phyloP scores from a whole-genome alignment of 2,113 vertebrate genomes.

The Dromiciops gliroides region DNA sequence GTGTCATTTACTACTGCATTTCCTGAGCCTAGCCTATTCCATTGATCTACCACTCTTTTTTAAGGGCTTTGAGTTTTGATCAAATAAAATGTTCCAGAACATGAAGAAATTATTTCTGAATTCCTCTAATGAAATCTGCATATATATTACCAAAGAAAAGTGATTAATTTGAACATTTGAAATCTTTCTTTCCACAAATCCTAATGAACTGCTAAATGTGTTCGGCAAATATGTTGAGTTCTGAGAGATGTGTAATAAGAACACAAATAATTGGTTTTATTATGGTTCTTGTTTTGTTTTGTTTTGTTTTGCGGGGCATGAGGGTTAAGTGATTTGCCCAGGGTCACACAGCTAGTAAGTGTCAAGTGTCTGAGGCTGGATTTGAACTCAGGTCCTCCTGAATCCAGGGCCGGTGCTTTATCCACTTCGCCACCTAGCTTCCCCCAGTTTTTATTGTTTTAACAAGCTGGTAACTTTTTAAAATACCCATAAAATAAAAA shows the following conservation, averaged over 20 bases:
- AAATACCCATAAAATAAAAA: neutral
- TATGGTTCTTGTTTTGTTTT: no score
- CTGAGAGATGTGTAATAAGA: neutral
- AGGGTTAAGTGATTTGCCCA: no score
- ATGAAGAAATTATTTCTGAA: neutral
- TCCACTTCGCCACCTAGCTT: no score
- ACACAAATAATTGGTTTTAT: slow-evolving; percentile 29
- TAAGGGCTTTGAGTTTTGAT: neutral
- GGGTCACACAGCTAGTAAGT: no score
- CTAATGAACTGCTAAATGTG: neutral
- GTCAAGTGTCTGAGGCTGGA: no score
- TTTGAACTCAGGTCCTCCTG: no score
- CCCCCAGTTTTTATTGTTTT: no score
- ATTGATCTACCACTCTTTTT: no score
- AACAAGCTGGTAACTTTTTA: neutral
- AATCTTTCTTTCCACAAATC: neutral
- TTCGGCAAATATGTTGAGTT: neutral
- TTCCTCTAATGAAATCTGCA: neutral
- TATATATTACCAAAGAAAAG: neutral
- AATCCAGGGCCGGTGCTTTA: no score
- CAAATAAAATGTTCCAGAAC: neutral
- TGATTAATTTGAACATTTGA: neutral
- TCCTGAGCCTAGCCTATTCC: no score
- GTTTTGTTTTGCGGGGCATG: no score
- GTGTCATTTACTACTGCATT: no score